Percentiles rank a stretch among this genome's conserved stretches.
Evolutionary conservation across 2,113 vertebrate species (phyloP).

Genomic region (Gopherus flavomarginatus): DNA sequence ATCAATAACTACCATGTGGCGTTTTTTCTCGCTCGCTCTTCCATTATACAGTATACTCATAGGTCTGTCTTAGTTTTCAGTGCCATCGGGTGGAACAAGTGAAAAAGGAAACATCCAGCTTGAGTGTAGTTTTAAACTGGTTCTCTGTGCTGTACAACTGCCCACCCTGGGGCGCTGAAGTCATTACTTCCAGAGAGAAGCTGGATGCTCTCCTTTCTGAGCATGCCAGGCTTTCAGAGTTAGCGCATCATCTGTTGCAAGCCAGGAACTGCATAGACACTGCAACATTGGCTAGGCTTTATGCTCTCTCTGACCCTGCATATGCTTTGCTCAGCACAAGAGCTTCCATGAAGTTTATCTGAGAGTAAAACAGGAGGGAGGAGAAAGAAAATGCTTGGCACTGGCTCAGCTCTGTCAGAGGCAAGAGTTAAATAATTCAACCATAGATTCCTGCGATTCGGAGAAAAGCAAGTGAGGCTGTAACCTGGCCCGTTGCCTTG

Average conservation of each 20-base stretch:
- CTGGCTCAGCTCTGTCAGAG: not conserved
- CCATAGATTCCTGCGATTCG: not conserved
- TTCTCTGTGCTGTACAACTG: not conserved
- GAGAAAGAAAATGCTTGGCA: not conserved
- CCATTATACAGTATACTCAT: constrained; percentile 16
- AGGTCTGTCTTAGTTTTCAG: constrained; percentile 48
- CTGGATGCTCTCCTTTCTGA: not conserved
- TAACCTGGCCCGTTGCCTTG: not conserved
- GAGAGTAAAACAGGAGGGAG: not conserved
- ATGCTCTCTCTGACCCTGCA: not conserved
- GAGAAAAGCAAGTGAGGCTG: not conserved
- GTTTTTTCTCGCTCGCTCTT: constrained; percentile 40
- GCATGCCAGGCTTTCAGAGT: not conserved
- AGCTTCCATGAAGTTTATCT: constrained; percentile 21
- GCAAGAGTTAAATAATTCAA: constrained; percentile 15
- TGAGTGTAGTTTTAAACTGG: not conserved
- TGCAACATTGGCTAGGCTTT: not conserved
- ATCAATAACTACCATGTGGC: constrained; percentile 82
- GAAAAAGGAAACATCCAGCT: not conserved
- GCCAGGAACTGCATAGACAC: not conserved
- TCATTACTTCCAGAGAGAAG: not conserved
- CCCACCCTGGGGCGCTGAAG: not conserved
- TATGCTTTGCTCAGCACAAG: not conserved
- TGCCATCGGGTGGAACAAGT: not conserved
- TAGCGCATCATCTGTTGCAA: not conserved